These are phyloP conservation scores for Paramormyrops hopkinsi DNA, from an alignment of 2,797 vertebrate genomes.

Conservation along the genomic window DNA sequence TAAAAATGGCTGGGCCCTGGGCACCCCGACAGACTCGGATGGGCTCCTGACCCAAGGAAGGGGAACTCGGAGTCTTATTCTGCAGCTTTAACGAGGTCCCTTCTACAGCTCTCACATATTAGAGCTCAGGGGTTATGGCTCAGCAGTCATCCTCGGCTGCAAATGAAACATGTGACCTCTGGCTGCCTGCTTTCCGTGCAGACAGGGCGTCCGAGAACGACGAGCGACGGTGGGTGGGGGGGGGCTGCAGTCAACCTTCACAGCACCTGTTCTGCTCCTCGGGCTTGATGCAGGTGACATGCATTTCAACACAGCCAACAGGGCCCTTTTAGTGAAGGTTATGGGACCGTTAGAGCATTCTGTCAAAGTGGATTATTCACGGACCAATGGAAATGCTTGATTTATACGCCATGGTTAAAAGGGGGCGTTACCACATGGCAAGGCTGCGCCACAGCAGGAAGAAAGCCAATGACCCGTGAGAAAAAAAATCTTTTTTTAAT, in stretches of 20 bases:
- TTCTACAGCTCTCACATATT: not conserved
- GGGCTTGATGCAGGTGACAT: not conserved
- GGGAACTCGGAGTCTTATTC: not conserved
- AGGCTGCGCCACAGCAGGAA: not conserved
- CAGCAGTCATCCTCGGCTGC: not conserved
- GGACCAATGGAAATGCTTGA: not conserved
- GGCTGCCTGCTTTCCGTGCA: not conserved
- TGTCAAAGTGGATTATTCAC: constrained; percentile 11
- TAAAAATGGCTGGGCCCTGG: not conserved
- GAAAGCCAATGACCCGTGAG: not conserved
- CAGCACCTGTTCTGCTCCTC: not conserved
- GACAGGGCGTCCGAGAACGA: not conserved
- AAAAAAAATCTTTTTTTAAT: constrained; percentile 4
- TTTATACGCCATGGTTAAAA: not conserved
- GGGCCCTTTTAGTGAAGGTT: not conserved
- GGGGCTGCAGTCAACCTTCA: not conserved
- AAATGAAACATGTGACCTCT: not conserved
- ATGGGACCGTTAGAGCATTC: not conserved
- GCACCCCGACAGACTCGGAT: not conserved
- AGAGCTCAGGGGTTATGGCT: not conserved
- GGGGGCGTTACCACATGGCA: not conserved
- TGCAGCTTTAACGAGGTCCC: not conserved
- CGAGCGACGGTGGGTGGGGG: not conserved
- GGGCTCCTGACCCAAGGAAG: not conserved
- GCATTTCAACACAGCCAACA: not conserved